phyloP scores from a whole-genome alignment of 2,113 vertebrate genomes.

The Leptodactylus fuscus region DNA sequence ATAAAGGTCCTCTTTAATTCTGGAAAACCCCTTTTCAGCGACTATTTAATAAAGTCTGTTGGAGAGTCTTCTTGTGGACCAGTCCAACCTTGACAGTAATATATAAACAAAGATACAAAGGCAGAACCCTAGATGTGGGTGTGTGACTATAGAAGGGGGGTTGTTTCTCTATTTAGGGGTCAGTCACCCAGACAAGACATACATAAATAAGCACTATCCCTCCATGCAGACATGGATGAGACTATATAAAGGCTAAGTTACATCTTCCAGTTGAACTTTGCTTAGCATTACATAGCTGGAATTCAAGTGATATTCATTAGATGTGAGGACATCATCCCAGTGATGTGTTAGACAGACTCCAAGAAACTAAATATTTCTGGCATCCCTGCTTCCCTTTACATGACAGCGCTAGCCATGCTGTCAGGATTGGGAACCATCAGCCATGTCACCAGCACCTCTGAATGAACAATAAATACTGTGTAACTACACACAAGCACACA shows the following conservation, averaged over 20 bases:
- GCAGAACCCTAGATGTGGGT: too few species aligned
- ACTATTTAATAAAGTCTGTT: too few species aligned
- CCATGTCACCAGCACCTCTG: not conserved
- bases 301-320: conserved; percentile 5
- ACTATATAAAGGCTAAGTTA: too few species aligned
- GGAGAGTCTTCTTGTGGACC: too few species aligned
- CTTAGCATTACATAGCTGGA: not conserved
- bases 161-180: too few species aligned
- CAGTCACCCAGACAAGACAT: not conserved
- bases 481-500: not conserved
- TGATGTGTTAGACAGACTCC: not conserved
- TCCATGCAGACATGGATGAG: not conserved
- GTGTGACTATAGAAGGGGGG: too few species aligned
- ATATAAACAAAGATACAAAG: too few species aligned
- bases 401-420: not conserved
- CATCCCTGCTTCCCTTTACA: not conserved
- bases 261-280: not conserved
- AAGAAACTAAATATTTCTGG: conserved; percentile 12
- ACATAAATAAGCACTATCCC: not conserved
- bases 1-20: too few species aligned
- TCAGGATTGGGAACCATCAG: not conserved
- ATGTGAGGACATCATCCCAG: not conserved
- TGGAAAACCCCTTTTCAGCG: too few species aligned
- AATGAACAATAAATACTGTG: not conserved
- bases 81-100: too few species aligned